Conservation (phyloP, 2,797 vertebrate genomes). For the Eulemur albifrons region DNA sequence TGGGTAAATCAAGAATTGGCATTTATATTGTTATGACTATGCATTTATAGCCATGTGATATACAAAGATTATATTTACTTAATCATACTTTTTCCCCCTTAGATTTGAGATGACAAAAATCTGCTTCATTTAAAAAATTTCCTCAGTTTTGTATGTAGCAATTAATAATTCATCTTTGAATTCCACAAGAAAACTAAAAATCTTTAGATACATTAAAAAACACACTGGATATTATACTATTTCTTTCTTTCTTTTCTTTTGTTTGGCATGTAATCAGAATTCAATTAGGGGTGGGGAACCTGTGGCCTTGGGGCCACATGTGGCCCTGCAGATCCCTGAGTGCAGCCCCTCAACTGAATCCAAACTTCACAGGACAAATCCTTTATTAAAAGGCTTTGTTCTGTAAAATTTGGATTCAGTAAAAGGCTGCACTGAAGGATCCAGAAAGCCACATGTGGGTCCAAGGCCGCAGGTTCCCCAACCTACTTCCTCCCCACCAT, state of each 20-base stretch:
- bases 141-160: background rate
- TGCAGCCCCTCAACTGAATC: background rate
- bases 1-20: background rate
- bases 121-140: background rate
- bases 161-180: constrained; percentile 7
- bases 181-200: constrained; percentile 14
- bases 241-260: background rate
- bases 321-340: background rate
- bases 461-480: background rate
- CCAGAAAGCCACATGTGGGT: background rate
- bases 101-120: background rate
- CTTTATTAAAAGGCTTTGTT: background rate
- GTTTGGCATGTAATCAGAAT: background rate
- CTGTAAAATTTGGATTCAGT: background rate
- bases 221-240: background rate
- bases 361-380: background rate
- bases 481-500: background rate
- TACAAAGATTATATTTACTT: background rate
- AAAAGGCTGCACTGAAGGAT: background rate
- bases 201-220: constrained; percentile 14
- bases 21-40: background rate
- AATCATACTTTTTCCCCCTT: background rate
- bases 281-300: background rate
- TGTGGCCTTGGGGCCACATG: background rate
- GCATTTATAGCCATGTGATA: background rate